Evolutionary conservation across 2,113 vertebrate species (phyloP), one percentile per base, ranked within the genome.

Genomic region (Globicephala melas): DNA sequence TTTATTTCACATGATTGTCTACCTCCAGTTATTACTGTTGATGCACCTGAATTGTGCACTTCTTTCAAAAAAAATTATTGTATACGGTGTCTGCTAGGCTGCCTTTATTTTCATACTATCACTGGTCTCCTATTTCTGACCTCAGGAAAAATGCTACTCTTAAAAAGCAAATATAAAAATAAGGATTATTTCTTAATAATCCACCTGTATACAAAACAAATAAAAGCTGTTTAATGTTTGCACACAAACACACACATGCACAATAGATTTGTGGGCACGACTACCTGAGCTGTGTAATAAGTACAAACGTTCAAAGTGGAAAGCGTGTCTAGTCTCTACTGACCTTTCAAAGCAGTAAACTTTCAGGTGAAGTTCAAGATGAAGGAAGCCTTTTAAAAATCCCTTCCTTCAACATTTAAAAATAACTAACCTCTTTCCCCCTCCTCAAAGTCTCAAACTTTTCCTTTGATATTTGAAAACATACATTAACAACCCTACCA

Each of bases 301-400:
- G 28, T 33, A 44, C 5, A 50, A 44, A 77, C 7, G 60, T 7
- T 47, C 58, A 88, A 74, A 82, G 74, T 50, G 38, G 33, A 62
- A 89, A 88, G 14, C 2, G 28, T 5, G 13, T 50, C 25, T 15
- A 60, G 26, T 84, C 62, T 77, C 80, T 25, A 38, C 10, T 23
- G n/a, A 70, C 26, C 10, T 77, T 94, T 95, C 70, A 94, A 70
- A 79, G 87, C 41, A 77, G 5, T 58, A 74, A 71, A 90, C 17
- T 89, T 96, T 41, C 62, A 89, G 63, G 36, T 77, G 65, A 94
- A 11, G 44, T 67, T 55, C 82, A 68, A 89, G 33, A 91, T 36
- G 18, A 97, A 89, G 50, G 62, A 93, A 82, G 28, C 8, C 38
- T 93, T 90, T 92, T 8, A n/a, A 91, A 92, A 93, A 86, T 50